Conservation (phyloP, 2,888 invertebrate genomes). For the Piscicola geometra region DNA sequence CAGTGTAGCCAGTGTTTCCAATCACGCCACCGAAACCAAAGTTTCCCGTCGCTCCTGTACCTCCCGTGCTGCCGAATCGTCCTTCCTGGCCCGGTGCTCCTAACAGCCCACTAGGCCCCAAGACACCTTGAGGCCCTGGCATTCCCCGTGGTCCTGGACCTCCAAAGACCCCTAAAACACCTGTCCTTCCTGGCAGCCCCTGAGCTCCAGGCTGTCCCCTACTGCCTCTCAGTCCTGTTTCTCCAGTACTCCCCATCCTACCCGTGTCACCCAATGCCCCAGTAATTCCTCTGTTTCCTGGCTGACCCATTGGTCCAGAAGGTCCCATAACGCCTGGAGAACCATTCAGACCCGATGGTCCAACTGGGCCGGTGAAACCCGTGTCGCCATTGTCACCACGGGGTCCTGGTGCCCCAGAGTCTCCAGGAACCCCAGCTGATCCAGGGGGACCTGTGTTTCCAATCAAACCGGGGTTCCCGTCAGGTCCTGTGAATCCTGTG, state of each 20-base stretch:
- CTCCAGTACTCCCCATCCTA: conserved; percentile 34
- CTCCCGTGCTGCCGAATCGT: conserved; percentile 24
- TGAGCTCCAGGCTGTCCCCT: background rate
- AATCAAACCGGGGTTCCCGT: conserved; percentile 31
- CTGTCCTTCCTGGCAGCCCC: conserved; percentile 31
- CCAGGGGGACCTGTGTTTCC: conserved; percentile 32
- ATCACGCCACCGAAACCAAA: conserved; percentile 16
- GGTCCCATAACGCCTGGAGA: conserved; percentile 28
- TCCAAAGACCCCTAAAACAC: conserved; percentile 35
- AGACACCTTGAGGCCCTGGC: conserved; percentile 21
- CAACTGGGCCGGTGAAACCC: conserved; percentile 25
- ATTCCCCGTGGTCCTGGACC: conserved; percentile 34
- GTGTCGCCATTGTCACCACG: conserved; percentile 31
- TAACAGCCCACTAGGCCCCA: conserved; percentile 29
- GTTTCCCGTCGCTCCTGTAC: conserved; percentile 14
- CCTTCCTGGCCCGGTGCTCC: conserved; percentile 33
- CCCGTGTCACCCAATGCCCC: conserved; percentile 60
- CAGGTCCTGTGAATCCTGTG: conserved; percentile 27
- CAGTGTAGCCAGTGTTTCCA: conserved; percentile 21
- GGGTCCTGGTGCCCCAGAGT: conserved; percentile 35
- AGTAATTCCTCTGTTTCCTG: conserved; percentile 46
- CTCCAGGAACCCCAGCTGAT: conserved; percentile 32
- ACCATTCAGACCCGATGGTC: conserved; percentile 34
- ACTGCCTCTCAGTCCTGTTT: conserved; percentile 14
- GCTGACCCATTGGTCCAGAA: conserved; percentile 33